These are phyloP conservation scores for Actias luna DNA, from an alignment of 2,888 invertebrate genomes.

Conservation along the genomic window DNA sequence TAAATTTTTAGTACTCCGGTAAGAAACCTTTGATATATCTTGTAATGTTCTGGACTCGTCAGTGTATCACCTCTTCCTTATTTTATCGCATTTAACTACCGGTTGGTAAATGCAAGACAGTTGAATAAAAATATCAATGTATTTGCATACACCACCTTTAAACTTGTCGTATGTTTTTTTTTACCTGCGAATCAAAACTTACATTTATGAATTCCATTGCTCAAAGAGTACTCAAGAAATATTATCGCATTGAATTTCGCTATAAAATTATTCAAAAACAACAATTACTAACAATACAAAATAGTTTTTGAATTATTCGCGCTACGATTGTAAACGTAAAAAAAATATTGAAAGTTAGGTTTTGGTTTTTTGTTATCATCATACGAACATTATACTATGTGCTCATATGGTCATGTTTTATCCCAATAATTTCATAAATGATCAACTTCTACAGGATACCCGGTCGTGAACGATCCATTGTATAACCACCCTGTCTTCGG, in stretches of 20 bases:
- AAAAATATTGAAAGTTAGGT: no score
- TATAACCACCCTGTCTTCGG: conserved; percentile 99
- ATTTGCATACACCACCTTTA: not conserved
- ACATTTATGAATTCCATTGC: no score
- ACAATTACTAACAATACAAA: no score
- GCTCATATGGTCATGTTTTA: not conserved
- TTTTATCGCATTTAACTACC: not conserved
- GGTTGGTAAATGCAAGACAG: not conserved
- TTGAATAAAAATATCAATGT: not conserved
- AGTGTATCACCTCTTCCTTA: not conserved
- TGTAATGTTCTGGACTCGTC: not conserved
- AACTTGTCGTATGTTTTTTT: not conserved
- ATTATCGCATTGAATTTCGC: no score
- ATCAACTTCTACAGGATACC: conserved; percentile 86
- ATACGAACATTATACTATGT: no score
- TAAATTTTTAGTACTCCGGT: not conserved
- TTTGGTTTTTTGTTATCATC: no score
- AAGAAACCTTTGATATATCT: not conserved
- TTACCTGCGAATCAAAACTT: not conserved
- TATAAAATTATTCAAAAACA: no score
- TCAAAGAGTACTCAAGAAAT: no score
- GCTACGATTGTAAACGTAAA: no score
- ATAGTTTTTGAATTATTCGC: no score
- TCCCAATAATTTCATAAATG: not conserved
- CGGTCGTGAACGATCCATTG: conserved; percentile 97